phyloP scores from a whole-genome alignment of 1,140 invertebrate genomes.

The Metaphire vulgaris region DNA sequence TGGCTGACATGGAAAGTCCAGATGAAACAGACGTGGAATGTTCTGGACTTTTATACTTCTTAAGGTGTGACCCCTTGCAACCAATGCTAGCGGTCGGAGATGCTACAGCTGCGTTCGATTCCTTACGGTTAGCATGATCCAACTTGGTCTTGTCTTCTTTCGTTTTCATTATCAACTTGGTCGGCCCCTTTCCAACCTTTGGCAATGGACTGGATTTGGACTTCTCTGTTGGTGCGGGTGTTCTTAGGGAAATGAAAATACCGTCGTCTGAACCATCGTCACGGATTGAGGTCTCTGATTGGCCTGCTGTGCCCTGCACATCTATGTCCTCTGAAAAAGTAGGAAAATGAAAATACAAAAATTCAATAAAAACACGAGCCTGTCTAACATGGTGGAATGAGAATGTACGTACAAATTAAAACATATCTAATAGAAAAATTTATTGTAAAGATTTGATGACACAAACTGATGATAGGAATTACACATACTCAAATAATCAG shows the following conservation, averaged over 20 bases:
- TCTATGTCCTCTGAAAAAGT: conserved; percentile 17
- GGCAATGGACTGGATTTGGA: background rate
- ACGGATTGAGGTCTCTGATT: background rate
- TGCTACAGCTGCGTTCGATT: background rate
- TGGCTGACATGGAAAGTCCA: background rate
- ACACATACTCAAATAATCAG: no score
- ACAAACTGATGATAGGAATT: no score
- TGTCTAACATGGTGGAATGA: background rate
- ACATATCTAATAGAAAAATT: background rate
- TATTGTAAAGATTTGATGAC: background rate
- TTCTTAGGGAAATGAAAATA: no score
- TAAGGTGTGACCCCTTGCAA: background rate
- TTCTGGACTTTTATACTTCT: background rate
- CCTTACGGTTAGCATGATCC: background rate
- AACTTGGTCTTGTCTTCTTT: background rate
- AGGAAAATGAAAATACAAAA: background rate
- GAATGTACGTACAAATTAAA: background rate
- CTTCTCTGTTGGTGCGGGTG: background rate
- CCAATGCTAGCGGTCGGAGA: background rate
- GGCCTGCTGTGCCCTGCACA: background rate
- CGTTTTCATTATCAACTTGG: conserved; percentile 17
- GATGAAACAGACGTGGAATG: background rate
- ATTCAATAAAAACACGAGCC: background rate
- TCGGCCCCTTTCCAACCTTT: background rate
- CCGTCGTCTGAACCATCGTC: background rate